Evolutionary conservation across 2,797 vertebrate species (phyloP), one percentile per base, ranked within the genome.

Genomic region (Borostomias antarcticus): DNA sequence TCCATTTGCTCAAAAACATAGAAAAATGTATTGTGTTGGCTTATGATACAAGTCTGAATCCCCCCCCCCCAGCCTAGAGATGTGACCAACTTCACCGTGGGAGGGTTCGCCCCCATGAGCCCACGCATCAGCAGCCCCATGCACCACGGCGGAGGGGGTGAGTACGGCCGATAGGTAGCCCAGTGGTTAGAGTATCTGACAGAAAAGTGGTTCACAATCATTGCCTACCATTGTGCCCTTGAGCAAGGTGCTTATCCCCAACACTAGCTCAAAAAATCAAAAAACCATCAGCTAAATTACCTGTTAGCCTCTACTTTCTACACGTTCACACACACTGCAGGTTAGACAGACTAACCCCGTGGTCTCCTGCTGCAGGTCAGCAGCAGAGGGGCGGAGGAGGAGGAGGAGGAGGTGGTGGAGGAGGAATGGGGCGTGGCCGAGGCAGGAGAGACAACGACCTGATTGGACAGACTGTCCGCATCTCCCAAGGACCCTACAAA

Each of bases 401-500:
- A 0, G 86, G 85, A 43, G 85, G 86, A 0, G 88, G 90, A 1
- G 89, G 87, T 0, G 76, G 87, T 1, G 80, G 88, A 0, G 86
- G 89, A 0, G 92, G 93, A 5, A 93, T 96, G 88, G 94, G 95
- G 40, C 93, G 95, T 0, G 96, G 96, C 9, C 84, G 96, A 3
- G 96, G 96, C 8, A 89, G 95, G 10, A 83, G 96, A 76, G 96
- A 98, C 88, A 98, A 97, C 0, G 96, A 98, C 68, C 92, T 98
- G 64, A 98, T 98, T 8, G 96, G 96, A 29, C 95, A 98, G 87
- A 98, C 96, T 0, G 96, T 98, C 28, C 91, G 96, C 2, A 98
- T 98, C 85, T 96, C 94, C 0, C 96, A 97, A 75, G 96, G 96
- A 25, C 96, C 96, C 4, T 98, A 98, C 87, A 98, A 98, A 94